Evolutionary conservation across 2,797 vertebrate genomes (phyloP), one percentile per base, ranked within the genome.

Genomic region (Remorina albescens): DNA sequence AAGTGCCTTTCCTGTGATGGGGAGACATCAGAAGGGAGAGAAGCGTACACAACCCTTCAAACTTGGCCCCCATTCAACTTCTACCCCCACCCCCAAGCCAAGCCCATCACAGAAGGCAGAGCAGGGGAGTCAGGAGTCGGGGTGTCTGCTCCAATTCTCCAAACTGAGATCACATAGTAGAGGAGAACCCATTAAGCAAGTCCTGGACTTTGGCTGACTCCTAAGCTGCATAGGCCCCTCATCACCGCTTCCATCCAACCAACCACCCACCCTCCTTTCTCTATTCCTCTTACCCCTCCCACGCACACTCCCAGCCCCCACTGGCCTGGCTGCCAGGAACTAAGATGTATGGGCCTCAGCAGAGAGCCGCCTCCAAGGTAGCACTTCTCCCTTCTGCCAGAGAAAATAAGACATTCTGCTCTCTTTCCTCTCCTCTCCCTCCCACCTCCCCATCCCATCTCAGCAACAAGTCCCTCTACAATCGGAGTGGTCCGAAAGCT

Each of bases 171-270:
- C 82, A 82, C 49, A 70, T 84, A 79, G 86, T 85, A 77, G 74
- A 71, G 81, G 78, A 89, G 88, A 92, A 87, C 64, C 80, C 82
- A 94, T 92, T 89, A 86, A 87, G 76, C 69, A 10, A 84, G 81
- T 66, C 79, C 88, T 95, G 94, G 88, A 93, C 93, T 95, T 93
- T 95, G 94, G 94, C 95, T 95, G 94, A 95, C 93, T 93, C 92
- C 83, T 73, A 76, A 78, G 68, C 75, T 90, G 73, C 82, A 84
- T 76, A 89, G 86, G 77, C 86, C 57, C 78, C 80, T 82, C 63
- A 71, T 64, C 77, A 80, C 71, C 74, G 49, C 41, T 42, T 42
- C 41, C 41, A 42, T 39, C 37, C 15, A 39, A 39, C 32, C 32
- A 15, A 57, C 32, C 39, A 12, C 58, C 10, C n/a, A n/a, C 46